These are phyloP conservation scores for Muricea muricata DNA, from an alignment of 92 coral and sea anemone genomes.

Conservation along the genomic window DNA sequence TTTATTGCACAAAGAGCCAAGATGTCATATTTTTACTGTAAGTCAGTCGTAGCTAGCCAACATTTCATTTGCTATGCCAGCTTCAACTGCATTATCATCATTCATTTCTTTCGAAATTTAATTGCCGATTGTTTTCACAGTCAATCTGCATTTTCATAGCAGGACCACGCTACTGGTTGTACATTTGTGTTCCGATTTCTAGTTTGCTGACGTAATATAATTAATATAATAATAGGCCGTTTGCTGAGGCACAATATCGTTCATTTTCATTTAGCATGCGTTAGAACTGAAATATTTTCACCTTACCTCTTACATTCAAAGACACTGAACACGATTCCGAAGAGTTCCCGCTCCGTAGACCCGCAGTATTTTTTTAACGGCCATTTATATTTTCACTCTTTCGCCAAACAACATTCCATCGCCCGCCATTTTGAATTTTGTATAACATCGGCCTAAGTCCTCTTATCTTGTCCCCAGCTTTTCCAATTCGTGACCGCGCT, in stretches of 20 bases:
- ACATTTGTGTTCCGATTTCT: no score
- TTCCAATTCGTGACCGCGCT: background rate
- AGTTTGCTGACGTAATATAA: no score
- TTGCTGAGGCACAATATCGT: background rate
- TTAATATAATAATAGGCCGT: constrained; percentile 32
- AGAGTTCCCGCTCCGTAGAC: constrained; percentile 19
- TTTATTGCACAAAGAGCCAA: no score
- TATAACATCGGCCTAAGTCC: background rate
- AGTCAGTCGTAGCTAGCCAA: no score
- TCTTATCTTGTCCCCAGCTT: background rate
- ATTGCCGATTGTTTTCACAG: no score
- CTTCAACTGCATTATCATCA: no score
- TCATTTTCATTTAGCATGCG: background rate
- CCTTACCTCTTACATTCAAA: background rate
- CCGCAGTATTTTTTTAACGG: constrained; percentile 1
- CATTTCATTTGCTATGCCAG: no score
- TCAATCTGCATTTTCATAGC: no score
- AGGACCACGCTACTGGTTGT: no score
- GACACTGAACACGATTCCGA: constrained; percentile 9
- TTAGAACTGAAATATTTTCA: background rate
- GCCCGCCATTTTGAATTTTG: constrained; percentile 16
- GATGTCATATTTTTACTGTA: no score
- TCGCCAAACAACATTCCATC: background rate
- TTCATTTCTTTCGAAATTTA: no score
- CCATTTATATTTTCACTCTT: background rate